Conservation (phyloP, 1,140 invertebrate species). For the Euborellia annulipes region DNA sequence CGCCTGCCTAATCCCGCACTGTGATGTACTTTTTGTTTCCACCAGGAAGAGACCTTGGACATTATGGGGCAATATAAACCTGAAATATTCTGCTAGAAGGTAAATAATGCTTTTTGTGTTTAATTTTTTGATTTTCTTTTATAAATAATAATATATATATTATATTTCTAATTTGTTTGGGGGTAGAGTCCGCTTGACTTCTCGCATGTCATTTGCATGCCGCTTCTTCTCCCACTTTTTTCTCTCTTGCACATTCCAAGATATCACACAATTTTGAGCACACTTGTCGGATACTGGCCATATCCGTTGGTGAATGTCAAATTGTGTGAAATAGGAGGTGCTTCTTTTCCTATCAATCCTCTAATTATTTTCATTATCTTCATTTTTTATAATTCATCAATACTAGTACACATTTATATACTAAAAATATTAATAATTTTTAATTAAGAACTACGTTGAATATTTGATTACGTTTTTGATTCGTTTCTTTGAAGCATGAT, state of each 20-base stretch:
- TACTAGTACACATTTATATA: too few relatives aligned
- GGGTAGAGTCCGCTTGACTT: background rate
- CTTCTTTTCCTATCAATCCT: background rate
- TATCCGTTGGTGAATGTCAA: too few relatives aligned
- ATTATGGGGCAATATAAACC: conserved; percentile 69
- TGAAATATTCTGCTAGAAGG: conserved; percentile 70
- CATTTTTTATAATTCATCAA: too few relatives aligned
- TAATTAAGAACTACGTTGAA: too few relatives aligned
- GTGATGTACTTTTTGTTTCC: conserved; percentile 30
- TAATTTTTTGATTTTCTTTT: conserved; percentile 15
- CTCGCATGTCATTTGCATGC: conserved; percentile 11
- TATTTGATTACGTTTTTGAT: too few relatives aligned
- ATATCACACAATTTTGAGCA: background rate
- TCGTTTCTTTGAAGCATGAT: too few relatives aligned
- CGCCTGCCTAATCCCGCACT: background rate
- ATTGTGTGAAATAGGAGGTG: background rate
- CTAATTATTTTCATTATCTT: too few relatives aligned
- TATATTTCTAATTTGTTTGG: conserved; percentile 4
- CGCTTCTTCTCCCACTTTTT: conserved; percentile 18
- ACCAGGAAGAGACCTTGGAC: conserved; percentile 61
- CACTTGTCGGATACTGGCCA: too few relatives aligned
- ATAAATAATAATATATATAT: conserved; percentile 7
- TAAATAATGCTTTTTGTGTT: conserved; percentile 31
- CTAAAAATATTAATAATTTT: too few relatives aligned
- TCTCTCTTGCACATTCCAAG: background rate